Conservation (phyloP, 1,140 invertebrate genomes). For the Apocrypta bakeri region DNA sequence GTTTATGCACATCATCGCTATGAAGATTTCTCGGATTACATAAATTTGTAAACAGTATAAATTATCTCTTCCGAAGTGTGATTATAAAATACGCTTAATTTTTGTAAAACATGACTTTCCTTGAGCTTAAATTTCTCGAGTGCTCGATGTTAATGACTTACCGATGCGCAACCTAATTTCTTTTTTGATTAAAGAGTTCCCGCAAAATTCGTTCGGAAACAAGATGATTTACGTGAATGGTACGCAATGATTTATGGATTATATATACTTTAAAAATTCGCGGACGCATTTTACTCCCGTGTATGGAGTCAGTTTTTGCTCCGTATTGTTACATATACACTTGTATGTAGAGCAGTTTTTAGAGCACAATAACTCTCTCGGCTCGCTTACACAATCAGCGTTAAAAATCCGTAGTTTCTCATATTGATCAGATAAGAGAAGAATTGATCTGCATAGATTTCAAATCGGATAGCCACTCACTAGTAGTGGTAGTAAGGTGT, state of each 20-base stretch:
- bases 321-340: not conserved
- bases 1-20: not conserved
- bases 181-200: not conserved
- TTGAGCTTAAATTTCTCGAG: not conserved
- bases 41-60: not conserved
- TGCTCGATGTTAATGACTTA: not conserved
- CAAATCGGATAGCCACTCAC: not conserved
- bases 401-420: slow-evolving; percentile 23
- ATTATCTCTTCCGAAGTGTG: not conserved
- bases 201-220: too few relatives aligned
- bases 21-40: not conserved
- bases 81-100: not conserved
- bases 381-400: slow-evolving; percentile 12
- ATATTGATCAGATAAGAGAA: slow-evolving; percentile 25
- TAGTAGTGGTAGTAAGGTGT: too few relatives aligned
- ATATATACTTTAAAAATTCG: not conserved
- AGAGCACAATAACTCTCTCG: not conserved
- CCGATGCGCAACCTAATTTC: not conserved
- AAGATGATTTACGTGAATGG: not conserved
- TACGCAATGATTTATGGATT: not conserved
- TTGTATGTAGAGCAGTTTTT: not conserved
- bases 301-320: not conserved
- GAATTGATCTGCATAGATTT: slow-evolving; percentile 39
- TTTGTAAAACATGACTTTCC: not conserved
- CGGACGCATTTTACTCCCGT: not conserved